These are phyloP conservation scores for Chaetoderma sp. DNA, from an alignment of 2,888 invertebrate species.

Conservation along the genomic window DNA sequence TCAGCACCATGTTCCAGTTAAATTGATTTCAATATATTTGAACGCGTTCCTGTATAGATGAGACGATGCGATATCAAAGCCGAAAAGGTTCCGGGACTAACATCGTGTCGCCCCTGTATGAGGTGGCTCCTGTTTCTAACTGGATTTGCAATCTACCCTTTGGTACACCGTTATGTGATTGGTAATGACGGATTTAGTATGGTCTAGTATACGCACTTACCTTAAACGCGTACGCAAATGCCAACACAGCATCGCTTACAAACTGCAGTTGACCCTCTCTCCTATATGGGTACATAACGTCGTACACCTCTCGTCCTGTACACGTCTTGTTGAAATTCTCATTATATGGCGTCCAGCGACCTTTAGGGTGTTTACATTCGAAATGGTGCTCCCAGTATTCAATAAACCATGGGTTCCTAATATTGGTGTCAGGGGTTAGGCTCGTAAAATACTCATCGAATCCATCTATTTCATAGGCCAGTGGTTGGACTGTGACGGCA, in stretches of 20 bases:
- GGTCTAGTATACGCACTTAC: conserved; percentile 45
- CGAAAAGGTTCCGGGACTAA: too few species aligned
- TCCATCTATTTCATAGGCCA: conserved; percentile 84
- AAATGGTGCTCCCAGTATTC: conserved; percentile 84
- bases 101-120: too few species aligned
- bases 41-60: too few species aligned
- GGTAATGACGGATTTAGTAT: too few species aligned
- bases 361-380: conserved; percentile 79
- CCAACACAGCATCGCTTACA: conserved; percentile 95
- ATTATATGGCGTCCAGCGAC: conserved; percentile 72
- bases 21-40: too few species aligned
- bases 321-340: conserved; percentile 73
- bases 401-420: conserved; percentile 66
- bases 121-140: too few species aligned
- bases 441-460: conserved; percentile 65
- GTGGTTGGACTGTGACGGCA: conserved; percentile 94
- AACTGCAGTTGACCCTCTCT: conserved; percentile 92
- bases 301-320: conserved; percentile 82
- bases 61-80: too few species aligned
- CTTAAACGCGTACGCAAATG: conserved; percentile 87
- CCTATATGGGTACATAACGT: conserved; percentile 77
- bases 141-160: too few species aligned
- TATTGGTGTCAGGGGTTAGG: conserved; percentile 59
- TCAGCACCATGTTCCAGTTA: too few species aligned
- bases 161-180: too few species aligned